phyloP scores from a whole-genome alignment of 2,797 vertebrate species.

The Potorous gilbertii region DNA sequence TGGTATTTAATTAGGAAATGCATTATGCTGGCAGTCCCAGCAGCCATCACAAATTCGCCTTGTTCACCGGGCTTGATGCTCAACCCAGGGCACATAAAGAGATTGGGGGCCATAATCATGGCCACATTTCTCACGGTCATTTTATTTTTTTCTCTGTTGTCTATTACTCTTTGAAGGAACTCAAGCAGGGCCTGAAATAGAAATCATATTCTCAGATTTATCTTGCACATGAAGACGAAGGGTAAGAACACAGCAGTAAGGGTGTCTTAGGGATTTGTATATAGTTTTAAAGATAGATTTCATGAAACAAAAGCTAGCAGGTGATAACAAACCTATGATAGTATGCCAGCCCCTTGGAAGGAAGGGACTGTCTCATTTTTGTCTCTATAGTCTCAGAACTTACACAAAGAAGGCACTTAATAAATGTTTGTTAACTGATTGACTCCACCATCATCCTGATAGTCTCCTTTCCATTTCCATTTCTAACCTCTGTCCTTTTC shows the following conservation, averaged over 20 bases:
- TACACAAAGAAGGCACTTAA: neutral
- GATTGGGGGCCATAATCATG: constrained; percentile 97
- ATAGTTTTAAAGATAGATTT: constrained; percentile 21
- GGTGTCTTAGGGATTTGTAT: neutral
- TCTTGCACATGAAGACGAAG: neutral
- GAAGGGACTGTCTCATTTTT: neutral
- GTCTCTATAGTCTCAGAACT: neutral
- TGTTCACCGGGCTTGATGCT: constrained; percentile 91
- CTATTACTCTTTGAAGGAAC: constrained; percentile 95
- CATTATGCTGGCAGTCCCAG: constrained; percentile 92
- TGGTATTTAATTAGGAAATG: constrained; percentile 95
- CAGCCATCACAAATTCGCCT: constrained; percentile 93
- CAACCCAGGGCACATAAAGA: constrained; percentile 94
- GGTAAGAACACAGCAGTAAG: neutral
- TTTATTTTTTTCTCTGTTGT: constrained; percentile 94
- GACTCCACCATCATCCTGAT: neutral
- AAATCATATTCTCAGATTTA: constrained; percentile 65
- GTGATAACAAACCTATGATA: neutral
- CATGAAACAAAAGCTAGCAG: neutral
- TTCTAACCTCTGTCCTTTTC: neutral
- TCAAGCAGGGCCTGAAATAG: constrained; percentile 92
- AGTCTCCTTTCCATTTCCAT: neutral
- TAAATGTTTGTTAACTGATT: neutral
- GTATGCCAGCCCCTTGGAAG: neutral
- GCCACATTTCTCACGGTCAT: constrained; percentile 97